Evolutionary conservation across 2,888 invertebrate species (phyloP).

Genomic region (Himalopsyche kuldschensis): DNA sequence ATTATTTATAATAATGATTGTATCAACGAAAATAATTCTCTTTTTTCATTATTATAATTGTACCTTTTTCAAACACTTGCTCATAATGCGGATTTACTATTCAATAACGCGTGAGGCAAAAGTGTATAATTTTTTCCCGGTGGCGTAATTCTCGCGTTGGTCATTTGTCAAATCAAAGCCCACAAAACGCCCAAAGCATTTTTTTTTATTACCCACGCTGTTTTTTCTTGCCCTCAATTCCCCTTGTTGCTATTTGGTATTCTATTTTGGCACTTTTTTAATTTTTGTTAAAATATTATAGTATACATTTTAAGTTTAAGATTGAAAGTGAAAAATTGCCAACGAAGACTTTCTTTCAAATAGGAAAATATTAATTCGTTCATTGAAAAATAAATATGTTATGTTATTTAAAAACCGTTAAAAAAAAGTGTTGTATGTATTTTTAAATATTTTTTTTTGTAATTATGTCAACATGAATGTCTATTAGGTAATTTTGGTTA

Average conservation of each 20-base stretch:
- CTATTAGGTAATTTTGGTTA: too few relatives aligned
- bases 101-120: background rate
- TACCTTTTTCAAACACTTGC: background rate
- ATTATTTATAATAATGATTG: background rate
- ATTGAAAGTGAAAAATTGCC: too few relatives aligned
- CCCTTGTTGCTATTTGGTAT: background rate
- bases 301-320: too few relatives aligned
- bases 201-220: background rate
- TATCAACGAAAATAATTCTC: background rate
- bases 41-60: background rate
- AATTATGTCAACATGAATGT: too few relatives aligned
- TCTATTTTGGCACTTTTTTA: background rate
- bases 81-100: background rate
- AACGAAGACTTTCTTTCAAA: too few relatives aligned
- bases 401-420: too few relatives aligned
- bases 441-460: too few relatives aligned
- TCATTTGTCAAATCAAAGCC: constrained; percentile 19
- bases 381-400: too few relatives aligned
- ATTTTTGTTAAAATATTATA: background rate
- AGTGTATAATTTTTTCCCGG: background rate
- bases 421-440: too few relatives aligned
- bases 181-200: constrained; percentile 8
- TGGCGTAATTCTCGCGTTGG: background rate
- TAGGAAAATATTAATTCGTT: too few relatives aligned
- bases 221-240: background rate